These are phyloP conservation scores for Adela reaumurella DNA, from an alignment of 2,888 invertebrate genomes.

Conservation along the genomic window DNA sequence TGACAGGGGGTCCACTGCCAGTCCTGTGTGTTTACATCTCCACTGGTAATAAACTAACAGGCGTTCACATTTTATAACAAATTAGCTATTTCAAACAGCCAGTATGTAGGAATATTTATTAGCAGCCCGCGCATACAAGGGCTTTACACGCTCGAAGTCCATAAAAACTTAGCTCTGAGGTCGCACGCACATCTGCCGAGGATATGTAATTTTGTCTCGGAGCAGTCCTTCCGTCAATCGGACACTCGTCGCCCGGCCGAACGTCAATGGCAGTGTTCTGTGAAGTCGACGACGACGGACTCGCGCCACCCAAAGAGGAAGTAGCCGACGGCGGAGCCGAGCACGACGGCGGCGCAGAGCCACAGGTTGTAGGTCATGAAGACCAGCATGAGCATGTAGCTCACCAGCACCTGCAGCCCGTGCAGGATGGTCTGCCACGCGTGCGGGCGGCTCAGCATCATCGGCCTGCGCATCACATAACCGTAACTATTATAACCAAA, in stretches of 20 bases:
- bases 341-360: conserved; percentile 84
- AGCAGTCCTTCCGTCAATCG: not conserved
- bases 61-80: too few relatives aligned
- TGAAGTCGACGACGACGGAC: conserved; percentile 88
- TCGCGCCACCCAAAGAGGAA: conserved; percentile 96
- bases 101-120: too few relatives aligned
- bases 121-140: too few relatives aligned
- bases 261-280: conserved; percentile 90
- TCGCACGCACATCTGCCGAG: too few relatives aligned
- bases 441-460: conserved; percentile 81
- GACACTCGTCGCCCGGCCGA: too few relatives aligned
- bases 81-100: not conserved
- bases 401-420: conserved; percentile 83
- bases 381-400: conserved; percentile 92
- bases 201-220: not conserved
- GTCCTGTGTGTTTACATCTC: too few relatives aligned
- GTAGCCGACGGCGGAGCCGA: conserved; percentile 88
- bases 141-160: too few relatives aligned
- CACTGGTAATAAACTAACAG: too few relatives aligned
- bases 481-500: not conserved
- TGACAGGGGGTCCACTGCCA: too few relatives aligned
- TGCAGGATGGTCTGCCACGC: conserved; percentile 84
- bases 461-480: conserved; percentile 59
- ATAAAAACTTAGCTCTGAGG: too few relatives aligned
- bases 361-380: conserved; percentile 97